These are phyloP conservation scores for Antheraea pernyi DNA, from an alignment of 1,140 invertebrate genomes.

Conservation along the genomic window DNA sequence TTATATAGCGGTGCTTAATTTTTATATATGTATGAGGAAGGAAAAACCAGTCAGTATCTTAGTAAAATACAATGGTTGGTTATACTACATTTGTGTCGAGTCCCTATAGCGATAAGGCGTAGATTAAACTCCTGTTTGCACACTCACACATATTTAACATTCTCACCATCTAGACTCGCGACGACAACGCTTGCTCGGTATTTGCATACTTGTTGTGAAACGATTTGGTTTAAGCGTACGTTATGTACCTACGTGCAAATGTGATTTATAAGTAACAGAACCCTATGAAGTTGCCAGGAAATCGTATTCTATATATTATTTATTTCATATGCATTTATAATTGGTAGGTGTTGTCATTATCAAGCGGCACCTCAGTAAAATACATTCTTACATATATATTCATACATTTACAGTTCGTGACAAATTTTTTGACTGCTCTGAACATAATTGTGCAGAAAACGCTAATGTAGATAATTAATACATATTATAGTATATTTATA, in stretches of 20 bases:
- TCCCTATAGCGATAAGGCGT: constrained; percentile 54
- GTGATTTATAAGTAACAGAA: constrained; percentile 28
- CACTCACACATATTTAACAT: constrained; percentile 70
- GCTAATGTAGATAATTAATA: too few species aligned
- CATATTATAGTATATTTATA: too few species aligned
- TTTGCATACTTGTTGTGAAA: constrained; percentile 69
- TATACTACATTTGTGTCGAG: background rate
- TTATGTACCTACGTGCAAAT: constrained; percentile 28
- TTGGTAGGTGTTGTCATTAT: too few species aligned
- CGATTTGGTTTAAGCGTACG: constrained; percentile 52
- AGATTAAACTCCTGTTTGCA: constrained; percentile 71
- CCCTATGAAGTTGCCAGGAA: background rate
- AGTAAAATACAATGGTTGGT: background rate
- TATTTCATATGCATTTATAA: too few species aligned
- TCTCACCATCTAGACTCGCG: constrained; percentile 54
- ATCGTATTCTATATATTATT: too few species aligned
- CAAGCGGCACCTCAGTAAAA: too few species aligned
- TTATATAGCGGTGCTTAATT: too few species aligned
- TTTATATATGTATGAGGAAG: too few species aligned
- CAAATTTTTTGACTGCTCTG: too few species aligned
- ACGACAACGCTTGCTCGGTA: constrained; percentile 57
- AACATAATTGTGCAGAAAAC: too few species aligned
- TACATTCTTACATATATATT: too few species aligned
- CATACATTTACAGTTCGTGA: too few species aligned
- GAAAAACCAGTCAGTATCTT: background rate